Evolutionary conservation across 2,888 invertebrate genomes (phyloP), one percentile per base, ranked within the genome.

Genomic region (Frankliniella intonsa): DNA sequence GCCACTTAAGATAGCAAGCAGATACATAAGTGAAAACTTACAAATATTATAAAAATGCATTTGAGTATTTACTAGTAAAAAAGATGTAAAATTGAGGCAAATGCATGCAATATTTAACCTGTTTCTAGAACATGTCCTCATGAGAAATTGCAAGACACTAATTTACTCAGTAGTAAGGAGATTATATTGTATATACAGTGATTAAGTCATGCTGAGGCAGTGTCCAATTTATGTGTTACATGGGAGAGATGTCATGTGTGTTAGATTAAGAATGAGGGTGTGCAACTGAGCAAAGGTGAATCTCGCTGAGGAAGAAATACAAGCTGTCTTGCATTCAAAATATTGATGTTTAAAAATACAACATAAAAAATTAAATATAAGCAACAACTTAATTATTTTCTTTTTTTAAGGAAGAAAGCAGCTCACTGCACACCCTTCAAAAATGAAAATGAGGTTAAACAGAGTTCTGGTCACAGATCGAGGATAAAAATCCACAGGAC

Each of bases 11-110:
- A 25, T 25, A 76, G 22, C 25, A 76, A 76, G 38, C 38, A 38
- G 10, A 25, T 76, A 76, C 69, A 76, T 76, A 25, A 25, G 69
- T 76, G 69, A 76, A 76, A 76, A 76, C 69, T 76, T 76, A 76
- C 25, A 76, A 76, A 76, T 76, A 76, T 76, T 76, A 76, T 76
- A 76, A 76, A 76, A 76, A 76, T 76, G 69, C 69, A 76, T 12
- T 76, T 76, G 25, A 76, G 25, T 12, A 25, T 22, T 76, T 22
- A 76, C 69, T 76, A 22, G 69, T 76, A 76, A 22, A 76, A 69
- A 76, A 76, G 69, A 76, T 25, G 69, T 76, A 25, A 76, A 76
- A 76, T 76, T 76, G 25, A 11, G 69, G 25, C 25, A 76, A 76
- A 25, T 76, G 25, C 69, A 76, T 76, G 25, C 69, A 76, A 22